These are phyloP conservation scores for Pogoniulus pusillus DNA, from an alignment of 2,797 vertebrate species.

Conservation along the genomic window DNA sequence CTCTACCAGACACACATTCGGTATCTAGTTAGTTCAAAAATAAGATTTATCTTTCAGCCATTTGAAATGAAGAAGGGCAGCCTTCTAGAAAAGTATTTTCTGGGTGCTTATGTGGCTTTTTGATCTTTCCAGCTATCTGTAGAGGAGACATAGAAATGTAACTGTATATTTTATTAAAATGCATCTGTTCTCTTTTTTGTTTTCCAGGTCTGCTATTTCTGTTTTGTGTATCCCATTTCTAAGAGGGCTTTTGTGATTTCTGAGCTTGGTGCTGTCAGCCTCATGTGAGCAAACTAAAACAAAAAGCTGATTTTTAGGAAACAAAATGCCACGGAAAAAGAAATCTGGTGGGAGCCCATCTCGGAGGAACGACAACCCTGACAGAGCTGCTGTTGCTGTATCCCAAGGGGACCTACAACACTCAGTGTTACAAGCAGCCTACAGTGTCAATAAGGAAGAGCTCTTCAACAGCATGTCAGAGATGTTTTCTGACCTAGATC, in stretches of 20 bases:
- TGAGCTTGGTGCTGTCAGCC: constrained; percentile 51
- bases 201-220: constrained; percentile 68
- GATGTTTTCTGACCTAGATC: constrained; percentile 95
- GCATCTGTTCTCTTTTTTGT: constrained; percentile 56
- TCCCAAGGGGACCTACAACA: background rate
- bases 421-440: constrained; percentile 32
- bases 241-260: constrained; percentile 55
- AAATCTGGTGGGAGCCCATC: constrained; percentile 85
- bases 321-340: constrained; percentile 91
- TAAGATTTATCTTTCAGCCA: background rate
- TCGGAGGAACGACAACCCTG: constrained; percentile 70
- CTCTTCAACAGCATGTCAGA: constrained; percentile 87
- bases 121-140: background rate
- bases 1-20: background rate
- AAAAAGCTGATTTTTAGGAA: constrained; percentile 50
- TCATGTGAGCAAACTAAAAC: constrained; percentile 47
- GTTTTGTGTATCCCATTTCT: background rate
- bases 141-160: background rate
- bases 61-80: background rate
- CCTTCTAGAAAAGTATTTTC: constrained; percentile 6
- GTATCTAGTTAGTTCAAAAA: background rate
- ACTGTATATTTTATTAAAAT: constrained; percentile 36
- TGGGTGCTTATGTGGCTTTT: background rate
- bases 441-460: constrained; percentile 75
- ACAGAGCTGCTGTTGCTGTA: constrained; percentile 47